Evolutionary conservation across 2,113 vertebrate genomes (phyloP).

Genomic region (Hemiprocne comata): DNA sequence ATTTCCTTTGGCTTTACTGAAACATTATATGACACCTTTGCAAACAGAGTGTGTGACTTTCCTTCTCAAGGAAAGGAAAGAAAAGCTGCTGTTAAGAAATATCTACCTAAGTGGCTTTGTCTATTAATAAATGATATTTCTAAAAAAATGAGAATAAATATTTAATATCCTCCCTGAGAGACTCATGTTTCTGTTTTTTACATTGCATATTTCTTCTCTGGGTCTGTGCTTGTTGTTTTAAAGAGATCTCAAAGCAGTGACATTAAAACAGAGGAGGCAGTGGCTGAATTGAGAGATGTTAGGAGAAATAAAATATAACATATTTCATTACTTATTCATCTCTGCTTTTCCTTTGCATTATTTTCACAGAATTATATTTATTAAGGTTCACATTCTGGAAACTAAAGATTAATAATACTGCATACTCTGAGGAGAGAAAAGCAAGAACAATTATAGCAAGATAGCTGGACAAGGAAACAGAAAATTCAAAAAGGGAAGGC

Average conservation of each 20-base stretch:
- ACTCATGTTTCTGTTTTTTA: not conserved
- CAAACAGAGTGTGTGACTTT: not conserved
- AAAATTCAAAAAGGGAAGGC: not conserved
- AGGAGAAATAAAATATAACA: not conserved
- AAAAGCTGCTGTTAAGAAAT: not conserved
- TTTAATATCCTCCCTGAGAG: not conserved
- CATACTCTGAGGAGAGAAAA: not conserved
- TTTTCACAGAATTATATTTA: not conserved
- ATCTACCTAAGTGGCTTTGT: not conserved
- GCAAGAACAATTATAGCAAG: not conserved
- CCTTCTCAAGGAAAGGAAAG: not conserved
- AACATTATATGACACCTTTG: not conserved
- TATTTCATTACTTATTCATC: not conserved
- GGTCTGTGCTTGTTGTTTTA: not conserved
- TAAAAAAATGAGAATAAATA: not conserved
- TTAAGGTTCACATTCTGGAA: not conserved
- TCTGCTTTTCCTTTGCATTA: not conserved
- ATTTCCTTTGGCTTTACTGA: not conserved
- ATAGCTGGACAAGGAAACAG: not conserved
- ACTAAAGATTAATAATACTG: not conserved
- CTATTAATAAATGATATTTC: slow-evolving; percentile 24
- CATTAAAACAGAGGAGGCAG: not conserved
- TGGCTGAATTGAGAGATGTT: not conserved
- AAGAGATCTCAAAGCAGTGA: not conserved
- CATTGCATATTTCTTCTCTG: not conserved